phyloP scores from a whole-genome alignment of 30 jellyfish, hydroid and myxozoan species.

The Turritopsis dohrnii region DNA sequence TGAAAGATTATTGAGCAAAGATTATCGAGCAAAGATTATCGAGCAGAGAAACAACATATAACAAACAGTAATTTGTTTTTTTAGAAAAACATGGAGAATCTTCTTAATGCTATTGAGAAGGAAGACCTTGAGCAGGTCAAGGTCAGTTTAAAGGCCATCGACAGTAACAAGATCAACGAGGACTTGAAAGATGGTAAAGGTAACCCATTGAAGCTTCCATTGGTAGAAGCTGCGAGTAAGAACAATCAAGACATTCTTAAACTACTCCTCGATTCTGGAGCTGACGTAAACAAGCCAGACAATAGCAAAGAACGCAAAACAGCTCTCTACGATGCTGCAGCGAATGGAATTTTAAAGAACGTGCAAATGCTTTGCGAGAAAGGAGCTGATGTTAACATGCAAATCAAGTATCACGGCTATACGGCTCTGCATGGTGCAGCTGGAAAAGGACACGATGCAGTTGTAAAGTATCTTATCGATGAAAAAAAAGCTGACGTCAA shows the following conservation, averaged over 20 bases:
- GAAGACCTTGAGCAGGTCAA: neutral
- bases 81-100: slow-evolving; percentile 2
- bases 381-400: neutral
- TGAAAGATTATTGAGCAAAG: no score
- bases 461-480: slow-evolving; percentile 41
- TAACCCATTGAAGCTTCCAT: neutral
- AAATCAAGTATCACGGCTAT: slow-evolving; percentile 58
- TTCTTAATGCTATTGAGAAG: slow-evolving; percentile 1
- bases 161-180: neutral
- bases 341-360: slow-evolving; percentile 1
- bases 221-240: slow-evolving; percentile 2
- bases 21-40: no score
- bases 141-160: neutral
- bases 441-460: slow-evolving; percentile 61
- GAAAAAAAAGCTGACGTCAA: neutral
- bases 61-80: no score
- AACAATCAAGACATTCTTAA: neutral
- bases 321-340: slow-evolving; percentile 6
- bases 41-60: no score
- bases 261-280: slow-evolving; percentile 3
- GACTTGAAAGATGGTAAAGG: slow-evolving; percentile 3
- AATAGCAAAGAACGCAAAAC: neutral
- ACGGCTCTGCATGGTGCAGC: slow-evolving; percentile 96
- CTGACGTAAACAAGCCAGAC: slow-evolving; percentile 14
- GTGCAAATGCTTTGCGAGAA: neutral